Conservation (phyloP, 2,888 invertebrate species). For the Gymnocheta viridis region DNA sequence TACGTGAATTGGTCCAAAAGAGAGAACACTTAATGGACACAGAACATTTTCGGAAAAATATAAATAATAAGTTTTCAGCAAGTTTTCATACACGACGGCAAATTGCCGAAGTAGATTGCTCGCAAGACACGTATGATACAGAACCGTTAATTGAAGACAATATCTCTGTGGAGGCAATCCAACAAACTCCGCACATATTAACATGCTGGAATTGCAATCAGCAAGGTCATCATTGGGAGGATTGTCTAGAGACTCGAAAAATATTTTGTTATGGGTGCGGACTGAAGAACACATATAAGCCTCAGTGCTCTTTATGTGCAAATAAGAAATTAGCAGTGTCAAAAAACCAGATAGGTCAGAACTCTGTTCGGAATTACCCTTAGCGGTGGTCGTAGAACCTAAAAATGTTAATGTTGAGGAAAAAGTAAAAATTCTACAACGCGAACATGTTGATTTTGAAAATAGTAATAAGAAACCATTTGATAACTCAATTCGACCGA, state of each 20-base stretch:
- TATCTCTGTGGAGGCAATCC: no score
- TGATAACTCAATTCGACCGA: not conserved
- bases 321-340: not conserved
- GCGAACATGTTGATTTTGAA: not conserved
- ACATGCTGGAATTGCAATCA: no score
- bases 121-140: no score
- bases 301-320: not conserved
- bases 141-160: no score
- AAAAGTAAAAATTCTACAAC: not conserved
- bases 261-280: not conserved
- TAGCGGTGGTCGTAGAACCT: not conserved
- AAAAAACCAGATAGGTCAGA: not conserved
- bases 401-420: not conserved
- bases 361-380: not conserved
- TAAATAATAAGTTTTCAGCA: no score
- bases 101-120: no score
- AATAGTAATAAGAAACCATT: not conserved
- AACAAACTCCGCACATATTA: no score
- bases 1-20: no score
- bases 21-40: no score
- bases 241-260: not conserved
- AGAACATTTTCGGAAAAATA: no score
- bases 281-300: not conserved
- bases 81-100: no score
- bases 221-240: not conserved